Base-by-base conservation (phyloP, 2,888 invertebrate species). In the Augiades crinisus region DNA sequence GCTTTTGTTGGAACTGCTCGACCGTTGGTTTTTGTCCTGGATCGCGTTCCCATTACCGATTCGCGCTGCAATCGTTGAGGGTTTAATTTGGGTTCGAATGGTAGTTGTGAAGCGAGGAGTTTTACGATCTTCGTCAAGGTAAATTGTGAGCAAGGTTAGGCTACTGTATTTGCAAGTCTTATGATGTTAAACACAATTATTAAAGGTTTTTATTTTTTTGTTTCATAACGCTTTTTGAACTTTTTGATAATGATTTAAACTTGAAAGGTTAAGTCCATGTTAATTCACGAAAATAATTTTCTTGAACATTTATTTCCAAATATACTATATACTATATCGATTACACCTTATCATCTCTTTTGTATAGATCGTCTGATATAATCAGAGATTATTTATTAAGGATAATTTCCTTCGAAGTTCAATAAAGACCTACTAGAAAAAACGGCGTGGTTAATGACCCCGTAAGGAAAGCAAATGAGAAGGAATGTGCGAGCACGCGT, bases 401-500 rank as follows among this genome's bases (percentile, higher is more conserved):
- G 16, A 10, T 19, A 43, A 17, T 10, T n/a, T n/a, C 30, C n/a
- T n/a, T 27, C 14, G 43, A 50, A 27, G 19, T 14, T 22, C 19
- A 43, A 21, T 50, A 43, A 27, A 17, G 40, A 7, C 14, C 8
- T 27, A 3, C 17, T 16, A 36, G 33, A 50, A 51, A 44, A 51
- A 44, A 21, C 14, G 30, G 7, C 8, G 21, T 51, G 50, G 50
- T 51, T 51, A 51, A 51, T 51, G 50, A 51, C 50, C 50, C 49
- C 27, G 14, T 13, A 50, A 50, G 43, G 70, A 72, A 71, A 74
- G 70, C 65, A 67, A 65, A 71, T 61, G 60, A 57, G 63, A 59
- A 64, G 63, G 58, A 63, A 61, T 62, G 63, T 62, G 59, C 65
- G 70, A 62, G 68, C 69, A 70, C 73, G 75, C 75, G 75, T 72